These are phyloP conservation scores for Bolinopsis microptera DNA, from an alignment of 37 sponge, comb jelly and placozoan genomes.

Conservation along the genomic window DNA sequence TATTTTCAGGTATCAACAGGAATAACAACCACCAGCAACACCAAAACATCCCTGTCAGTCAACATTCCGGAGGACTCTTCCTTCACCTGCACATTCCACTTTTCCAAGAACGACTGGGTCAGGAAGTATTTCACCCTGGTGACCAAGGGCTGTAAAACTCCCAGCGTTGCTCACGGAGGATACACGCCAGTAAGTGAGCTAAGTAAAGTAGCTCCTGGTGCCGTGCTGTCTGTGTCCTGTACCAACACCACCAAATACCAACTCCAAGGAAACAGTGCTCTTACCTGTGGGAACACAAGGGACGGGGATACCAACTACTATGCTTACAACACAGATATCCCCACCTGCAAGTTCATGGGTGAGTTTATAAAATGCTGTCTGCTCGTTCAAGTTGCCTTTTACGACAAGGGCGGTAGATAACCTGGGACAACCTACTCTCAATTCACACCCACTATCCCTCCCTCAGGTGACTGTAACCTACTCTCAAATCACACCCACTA, in stretches of 20 bases:
- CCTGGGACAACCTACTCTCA: not conserved
- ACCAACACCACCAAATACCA: not conserved
- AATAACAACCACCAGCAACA: not conserved
- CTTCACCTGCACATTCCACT: not conserved
- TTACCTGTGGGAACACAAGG: not conserved
- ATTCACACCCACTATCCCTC: too few relatives aligned
- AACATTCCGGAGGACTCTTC: not conserved
- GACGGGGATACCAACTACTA: not conserved
- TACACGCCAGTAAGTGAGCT: not conserved
- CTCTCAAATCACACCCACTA: too few relatives aligned
- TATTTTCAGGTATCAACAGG: not conserved
- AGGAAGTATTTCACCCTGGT: conserved; percentile 12
- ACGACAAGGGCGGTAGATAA: too few relatives aligned
- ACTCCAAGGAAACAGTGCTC: not conserved
- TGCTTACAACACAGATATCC: not conserved
- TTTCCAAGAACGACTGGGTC: not conserved
- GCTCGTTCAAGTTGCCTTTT: too few relatives aligned
- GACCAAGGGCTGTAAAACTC: conserved; percentile 23
- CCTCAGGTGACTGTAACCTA: too few relatives aligned
- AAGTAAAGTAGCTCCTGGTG: not conserved
- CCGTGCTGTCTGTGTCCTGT: not conserved
- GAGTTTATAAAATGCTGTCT: too few relatives aligned
- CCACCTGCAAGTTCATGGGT: not conserved
- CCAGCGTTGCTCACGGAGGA: not conserved
- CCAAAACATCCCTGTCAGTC: not conserved